Evolutionary conservation across 2,797 vertebrate species (phyloP), one percentile per base, ranked within the genome.

Genomic region (Bryconaethiops microstoma): DNA sequence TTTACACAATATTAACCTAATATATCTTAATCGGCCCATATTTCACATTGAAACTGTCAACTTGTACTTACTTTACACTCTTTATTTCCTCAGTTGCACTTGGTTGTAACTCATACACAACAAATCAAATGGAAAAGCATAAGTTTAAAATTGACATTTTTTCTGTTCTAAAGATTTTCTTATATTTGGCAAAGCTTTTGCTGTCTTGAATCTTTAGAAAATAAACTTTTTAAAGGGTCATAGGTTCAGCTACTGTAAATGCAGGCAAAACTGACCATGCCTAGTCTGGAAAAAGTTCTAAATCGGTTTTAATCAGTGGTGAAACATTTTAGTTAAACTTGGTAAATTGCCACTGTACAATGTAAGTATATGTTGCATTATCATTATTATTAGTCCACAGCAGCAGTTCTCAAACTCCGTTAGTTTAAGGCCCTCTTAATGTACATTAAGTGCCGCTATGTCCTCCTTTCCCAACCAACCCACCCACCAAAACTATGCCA

Each of bases 91-190:
- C 50, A 62, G 65, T 52, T 54, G 40, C 25, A 8, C 0, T 21
- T 29, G 35, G 42, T 55, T 50, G 54, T 19, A 74, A 52, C 55
- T 48, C 63, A 81, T 52, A 54, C 57, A 65, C 55, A 52, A 80
- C 74, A 69, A 80, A 80, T 80, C 79, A 75, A 69, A 60, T 10
- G 45, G 54, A 76, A 59, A 64, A 75, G 60, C 63, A 50, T 13
- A 80, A 19, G 54, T 62, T 75, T 76, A n/a, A 80, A 80, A 76
- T 21, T 29, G 63, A 42, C 54, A 29, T 65, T 29, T 60, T 75
- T 80, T 52, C 50, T 75, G 21, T 42, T 40, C 57, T 68, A 69
- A 75, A 68, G 72, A 75, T 75, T 80, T 75, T 80, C 63, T 74
- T 40, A 13, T n/a, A 35, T 45, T 64, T 68, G 68, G 74, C 52